phyloP scores from a whole-genome alignment of 2,888 invertebrate species.

The Eremobia ochroleuca region DNA sequence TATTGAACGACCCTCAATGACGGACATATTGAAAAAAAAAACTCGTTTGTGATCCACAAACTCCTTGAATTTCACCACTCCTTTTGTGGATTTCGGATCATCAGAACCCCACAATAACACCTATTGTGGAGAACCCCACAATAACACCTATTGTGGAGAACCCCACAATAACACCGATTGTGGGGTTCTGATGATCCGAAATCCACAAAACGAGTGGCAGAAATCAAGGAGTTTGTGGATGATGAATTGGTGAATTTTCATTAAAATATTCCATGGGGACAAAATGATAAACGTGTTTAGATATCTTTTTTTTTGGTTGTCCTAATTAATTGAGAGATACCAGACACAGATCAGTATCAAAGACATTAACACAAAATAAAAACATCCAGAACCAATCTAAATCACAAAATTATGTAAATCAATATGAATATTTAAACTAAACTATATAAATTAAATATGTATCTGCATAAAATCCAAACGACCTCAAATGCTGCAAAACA shows the following conservation, averaged over 20 bases:
- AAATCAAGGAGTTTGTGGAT: too few relatives aligned
- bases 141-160: too few relatives aligned
- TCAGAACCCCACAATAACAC: too few relatives aligned
- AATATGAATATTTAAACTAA: constrained; percentile 15
- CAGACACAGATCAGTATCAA: background rate
- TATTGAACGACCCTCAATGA: too few relatives aligned
- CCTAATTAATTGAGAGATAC: background rate
- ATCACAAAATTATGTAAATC: constrained; percentile 15
- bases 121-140: too few relatives aligned
- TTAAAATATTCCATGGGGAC: background rate
- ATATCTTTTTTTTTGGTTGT: background rate
- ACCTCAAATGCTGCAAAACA: constrained; percentile 38
- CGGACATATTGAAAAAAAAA: too few relatives aligned
- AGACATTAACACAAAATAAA: constrained; percentile 17
- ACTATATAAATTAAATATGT: constrained; percentile 15
- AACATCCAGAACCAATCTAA: background rate
- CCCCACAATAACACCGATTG: too few relatives aligned
- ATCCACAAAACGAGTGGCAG: too few relatives aligned
- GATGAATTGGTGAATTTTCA: background rate
- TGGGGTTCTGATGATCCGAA: too few relatives aligned
- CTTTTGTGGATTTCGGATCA: too few relatives aligned
- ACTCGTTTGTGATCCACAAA: too few relatives aligned
- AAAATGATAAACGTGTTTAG: background rate
- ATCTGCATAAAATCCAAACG: constrained; percentile 13
- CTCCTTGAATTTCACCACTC: too few relatives aligned